Evolutionary conservation across 2,888 invertebrate species (phyloP), one percentile per base, ranked within the genome.

Genomic region (Adineta ricciae): DNA sequence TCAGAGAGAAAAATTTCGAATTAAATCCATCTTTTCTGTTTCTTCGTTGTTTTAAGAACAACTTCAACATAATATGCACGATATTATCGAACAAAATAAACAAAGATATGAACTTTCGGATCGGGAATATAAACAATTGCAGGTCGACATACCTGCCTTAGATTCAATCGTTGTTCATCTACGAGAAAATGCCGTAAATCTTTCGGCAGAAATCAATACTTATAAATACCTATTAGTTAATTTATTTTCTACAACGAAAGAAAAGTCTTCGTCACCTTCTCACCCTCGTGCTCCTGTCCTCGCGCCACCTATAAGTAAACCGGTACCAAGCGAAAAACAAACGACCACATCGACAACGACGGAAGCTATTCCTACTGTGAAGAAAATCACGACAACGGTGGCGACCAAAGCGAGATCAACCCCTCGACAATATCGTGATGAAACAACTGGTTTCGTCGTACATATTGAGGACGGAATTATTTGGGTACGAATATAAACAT

Each of bases 121-220:
- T 78, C 24, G 38, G n/a, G 78, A 78, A 78, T 78, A 78, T 78
- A 14, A 78, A 78, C 41, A 78, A 78, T 78, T 78, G 41, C 78
- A 78, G 41, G n/a, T 1, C 2, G 41, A 78, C n/a, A 9, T 78
- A 38, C 41, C 78, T 41, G 78, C 38, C 38, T 78, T 78, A 78
- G 78, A 78, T 41, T 24, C n/a, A 41, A 78, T 78, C 41, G n/a
- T 78, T 41, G 41, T 78, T 41, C 38, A 41, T 41, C n/a, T 78
- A 41, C 38, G 78, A 14, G 78, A 78, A 41, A 78, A 41, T 78
- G 78, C 78, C 11, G 78, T 41, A 41, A 24, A 32, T 78, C 78
- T 78, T 41, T 78, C 41, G 78, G 21, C 78, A 41, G 78, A 78
- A 78, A 78, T 78, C 0, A 78, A 41, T 41, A 78, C 78, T 9